Base-by-base conservation (phyloP, 2,888 invertebrate genomes). In the Trissolcus japonicus region DNA sequence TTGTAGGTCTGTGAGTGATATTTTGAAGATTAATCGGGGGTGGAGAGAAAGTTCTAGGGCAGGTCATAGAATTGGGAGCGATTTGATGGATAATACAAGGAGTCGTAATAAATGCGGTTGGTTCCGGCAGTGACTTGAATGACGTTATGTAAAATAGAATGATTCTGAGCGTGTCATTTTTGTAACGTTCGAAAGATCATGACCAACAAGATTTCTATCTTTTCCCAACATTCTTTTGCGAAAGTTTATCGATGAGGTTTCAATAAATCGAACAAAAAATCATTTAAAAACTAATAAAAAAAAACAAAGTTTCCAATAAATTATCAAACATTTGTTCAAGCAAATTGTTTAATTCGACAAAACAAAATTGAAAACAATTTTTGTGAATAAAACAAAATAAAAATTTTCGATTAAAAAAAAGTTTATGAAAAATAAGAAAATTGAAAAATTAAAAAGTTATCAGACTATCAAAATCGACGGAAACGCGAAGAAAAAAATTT, bases 31-130 rank as follows among this genome's bases (percentile, higher is more conserved):
- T 60, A 65, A 72, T 60, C 56, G 43, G 61, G 66, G 73, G 73
- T 61, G 74, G 59, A 67, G 74, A 57, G 67, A 74, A 74, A 74
- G 74, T 74, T 67, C 55, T 35, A 56, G 56, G 73, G 51, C 65
- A 61, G 73, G 61, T 73, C 66, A 73, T 21, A 73, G 66, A 65
- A 73, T 73, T 61, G 73, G 60, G 73, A 73, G 73, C 73, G 66
- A 66, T 73, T 61, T 66, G 73, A 73, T 73, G 73, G 51, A 66
- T 56, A 66, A 73, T 73, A 35, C 35, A 66, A 73, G 61, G 35
- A 61, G 43, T 48, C 41, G 55, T 65, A 66, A 61, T 56, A 61
- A 61, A 61, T 50, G 66, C 16, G 46, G 65, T 43, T 60, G 55
- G 55, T 66, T 65, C 59, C 43, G 41, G 56, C 60, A 59, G 54